Evolutionary conservation across 1,140 invertebrate genomes (phyloP).

Genomic region (Pseudomyrmex flavicornis): DNA sequence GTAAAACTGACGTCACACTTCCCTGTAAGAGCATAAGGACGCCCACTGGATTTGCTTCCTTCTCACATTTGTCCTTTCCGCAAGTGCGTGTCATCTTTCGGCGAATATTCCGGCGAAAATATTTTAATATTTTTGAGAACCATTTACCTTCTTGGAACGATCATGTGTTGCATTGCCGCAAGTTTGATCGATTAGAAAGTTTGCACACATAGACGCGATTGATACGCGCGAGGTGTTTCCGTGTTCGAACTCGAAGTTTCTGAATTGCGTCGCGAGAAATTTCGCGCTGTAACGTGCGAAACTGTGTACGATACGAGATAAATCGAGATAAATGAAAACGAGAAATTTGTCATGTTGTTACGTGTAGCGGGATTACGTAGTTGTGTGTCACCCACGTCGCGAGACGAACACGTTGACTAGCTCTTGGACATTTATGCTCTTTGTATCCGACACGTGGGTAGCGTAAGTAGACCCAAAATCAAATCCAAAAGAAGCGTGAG

Average conservation of each 20-base stretch:
- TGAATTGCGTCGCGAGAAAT: background rate
- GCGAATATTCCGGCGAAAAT: background rate
- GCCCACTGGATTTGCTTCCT: slow-evolving; percentile 63
- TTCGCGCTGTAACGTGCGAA: background rate
- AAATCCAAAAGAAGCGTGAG: slow-evolving; percentile 76
- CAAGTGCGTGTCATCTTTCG: background rate
- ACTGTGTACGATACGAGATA: background rate
- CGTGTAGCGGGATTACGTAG: background rate
- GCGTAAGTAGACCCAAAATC: slow-evolving; percentile 73
- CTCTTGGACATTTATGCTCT: slow-evolving; percentile 42
- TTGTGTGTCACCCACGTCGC: slow-evolving; percentile 72
- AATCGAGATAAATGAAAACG: background rate
- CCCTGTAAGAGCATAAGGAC: slow-evolving; percentile 71
- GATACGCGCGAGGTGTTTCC: background rate
- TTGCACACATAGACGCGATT: too few relatives aligned
- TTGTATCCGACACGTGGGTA: slow-evolving; percentile 20
- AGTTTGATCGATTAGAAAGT: slow-evolving; percentile 6
- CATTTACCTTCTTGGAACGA: background rate
- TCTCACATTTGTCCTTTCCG: background rate
- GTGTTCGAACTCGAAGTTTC: too few relatives aligned
- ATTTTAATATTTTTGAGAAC: background rate
- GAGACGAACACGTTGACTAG: slow-evolving; percentile 63
- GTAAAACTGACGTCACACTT: slow-evolving; percentile 83
- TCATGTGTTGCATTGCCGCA: background rate
- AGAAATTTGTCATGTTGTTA: background rate